Base-by-base conservation (phyloP, 2,888 invertebrate species). In the Autographa gamma region DNA sequence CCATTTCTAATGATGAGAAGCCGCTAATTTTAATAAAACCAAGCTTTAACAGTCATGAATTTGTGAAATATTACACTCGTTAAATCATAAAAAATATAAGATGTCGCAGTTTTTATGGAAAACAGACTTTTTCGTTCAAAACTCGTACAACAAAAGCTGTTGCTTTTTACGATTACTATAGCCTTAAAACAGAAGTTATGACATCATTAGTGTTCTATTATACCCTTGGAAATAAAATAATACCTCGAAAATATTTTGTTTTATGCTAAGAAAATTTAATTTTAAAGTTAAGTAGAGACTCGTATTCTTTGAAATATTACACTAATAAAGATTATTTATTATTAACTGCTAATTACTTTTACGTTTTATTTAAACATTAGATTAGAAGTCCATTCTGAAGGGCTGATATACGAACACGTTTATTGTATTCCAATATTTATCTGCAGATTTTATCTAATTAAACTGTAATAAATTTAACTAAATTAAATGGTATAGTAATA, bases 41-140 rank as follows among this genome's bases (percentile, higher is more conserved):
- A 32, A 66, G 18, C 59, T 60, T 69, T 58, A 60, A 34, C 61
- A 73, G 69, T 66, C 75, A 69, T 73, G 68, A 80, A 79, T 79
- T 75, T 61, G 62, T 74, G 65, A 82, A 82, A 76, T 78, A 78
- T 82, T 77, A 76, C 66, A 73, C 76, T 81, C 79, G 67, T 80
- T 76, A 70, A 75, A 78, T 78, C 84, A 75, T 85, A 85, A 86
- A 86, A 77, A 79, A 77, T 85, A 86, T 77, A 79, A 82, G 79
- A 79, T 80, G 80, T 83, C 84, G 58, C 77, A 65, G 7, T 75
- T 83, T 79, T 83, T 73, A 82, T 74, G 70, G 67, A 65, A 62
- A 74, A 69, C 71, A 70, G 68, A 69, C 59, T 72, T 82, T 82
- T 82, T 82, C 66, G 73, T 76, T 74, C 65, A 54, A 77, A 83